Percentiles rank a stretch among this genome's conserved stretches.
Conservation (phyloP, 2,113 vertebrate species). For the Astur gentilis region DNA sequence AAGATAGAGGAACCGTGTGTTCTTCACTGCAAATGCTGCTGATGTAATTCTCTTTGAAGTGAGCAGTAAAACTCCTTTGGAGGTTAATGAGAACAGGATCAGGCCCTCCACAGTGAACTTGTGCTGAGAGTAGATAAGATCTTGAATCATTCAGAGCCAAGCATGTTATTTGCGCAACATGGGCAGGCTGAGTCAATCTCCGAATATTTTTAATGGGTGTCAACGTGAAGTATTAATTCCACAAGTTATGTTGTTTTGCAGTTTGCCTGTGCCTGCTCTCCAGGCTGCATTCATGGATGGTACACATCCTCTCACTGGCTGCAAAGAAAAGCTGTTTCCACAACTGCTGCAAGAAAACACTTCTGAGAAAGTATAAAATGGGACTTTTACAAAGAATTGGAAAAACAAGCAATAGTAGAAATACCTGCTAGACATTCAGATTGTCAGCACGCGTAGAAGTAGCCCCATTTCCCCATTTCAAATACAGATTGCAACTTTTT, state of each 20-base stretch:
- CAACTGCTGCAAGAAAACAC: not conserved
- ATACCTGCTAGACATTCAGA: not conserved
- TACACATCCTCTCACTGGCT: not conserved
- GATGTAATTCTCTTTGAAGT: conserved; percentile 46
- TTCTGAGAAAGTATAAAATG: not conserved
- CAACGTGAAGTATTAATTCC: conserved; percentile 29
- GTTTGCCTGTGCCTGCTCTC: conserved; percentile 13
- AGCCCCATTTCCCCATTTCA: not conserved
- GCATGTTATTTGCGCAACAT: conserved; percentile 25
- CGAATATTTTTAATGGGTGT: conserved; percentile 47
- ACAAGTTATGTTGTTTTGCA: conserved; percentile 11
- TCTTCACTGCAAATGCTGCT: conserved; percentile 18
- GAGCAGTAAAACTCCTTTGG: conserved; percentile 18
- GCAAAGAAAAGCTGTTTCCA: not conserved
- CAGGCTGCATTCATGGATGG: not conserved
- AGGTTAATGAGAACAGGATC: conserved; percentile 50
- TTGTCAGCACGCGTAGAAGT: not conserved
- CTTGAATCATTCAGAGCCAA: conserved; percentile 25
- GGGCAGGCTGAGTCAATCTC: conserved; percentile 47
- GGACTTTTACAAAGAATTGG: not conserved
- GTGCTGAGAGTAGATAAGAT: conserved; percentile 21
- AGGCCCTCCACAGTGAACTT: conserved; percentile 18
- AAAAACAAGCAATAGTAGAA: not conserved
- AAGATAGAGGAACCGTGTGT: not conserved
- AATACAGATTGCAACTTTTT: not conserved